phyloP scores from a whole-genome alignment of 1,140 invertebrate genomes.

The Halesus radiatus region DNA sequence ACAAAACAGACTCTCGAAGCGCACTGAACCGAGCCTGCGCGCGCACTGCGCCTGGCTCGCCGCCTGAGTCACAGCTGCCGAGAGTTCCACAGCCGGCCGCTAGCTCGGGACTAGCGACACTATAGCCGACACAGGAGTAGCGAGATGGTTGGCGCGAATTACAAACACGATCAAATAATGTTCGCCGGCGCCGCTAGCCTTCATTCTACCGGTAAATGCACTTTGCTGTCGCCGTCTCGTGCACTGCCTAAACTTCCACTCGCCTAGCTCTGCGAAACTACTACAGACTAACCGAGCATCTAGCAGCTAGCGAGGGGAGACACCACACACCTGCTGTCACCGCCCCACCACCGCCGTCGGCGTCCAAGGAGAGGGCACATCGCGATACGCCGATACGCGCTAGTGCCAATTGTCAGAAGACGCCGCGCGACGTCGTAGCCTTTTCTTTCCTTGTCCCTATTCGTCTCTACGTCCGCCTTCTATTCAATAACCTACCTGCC shows the following conservation, averaged over 20 bases:
- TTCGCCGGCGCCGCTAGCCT: slow-evolving; percentile 18
- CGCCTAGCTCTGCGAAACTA: neutral
- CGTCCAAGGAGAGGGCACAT: slow-evolving; percentile 12
- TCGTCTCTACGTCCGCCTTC: neutral
- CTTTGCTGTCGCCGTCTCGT: slow-evolving; percentile 18
- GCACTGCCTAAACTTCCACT: slow-evolving; percentile 11
- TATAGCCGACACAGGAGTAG: too few species aligned
- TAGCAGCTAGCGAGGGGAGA: neutral
- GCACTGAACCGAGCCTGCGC: slow-evolving; percentile 19
- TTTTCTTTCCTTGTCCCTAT: neutral
- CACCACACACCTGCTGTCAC: neutral
- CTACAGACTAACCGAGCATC: neutral
- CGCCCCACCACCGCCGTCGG: slow-evolving; percentile 4
- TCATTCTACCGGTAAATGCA: slow-evolving; percentile 32
- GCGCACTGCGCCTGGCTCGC: neutral
- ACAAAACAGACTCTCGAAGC: slow-evolving; percentile 3
- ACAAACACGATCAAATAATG: slow-evolving; percentile 24
- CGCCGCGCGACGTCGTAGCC: neutral
- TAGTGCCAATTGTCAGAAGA: too few species aligned
- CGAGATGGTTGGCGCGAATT: slow-evolving; percentile 40
- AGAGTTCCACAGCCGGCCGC: slow-evolving; percentile 20
- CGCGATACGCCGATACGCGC: neutral
- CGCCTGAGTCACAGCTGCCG: too few species aligned
- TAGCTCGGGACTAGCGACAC: slow-evolving; percentile 18
- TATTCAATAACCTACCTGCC: neutral